Base-by-base conservation (phyloP, 1,140 invertebrate genomes). In the Polyergus mexicanus region DNA sequence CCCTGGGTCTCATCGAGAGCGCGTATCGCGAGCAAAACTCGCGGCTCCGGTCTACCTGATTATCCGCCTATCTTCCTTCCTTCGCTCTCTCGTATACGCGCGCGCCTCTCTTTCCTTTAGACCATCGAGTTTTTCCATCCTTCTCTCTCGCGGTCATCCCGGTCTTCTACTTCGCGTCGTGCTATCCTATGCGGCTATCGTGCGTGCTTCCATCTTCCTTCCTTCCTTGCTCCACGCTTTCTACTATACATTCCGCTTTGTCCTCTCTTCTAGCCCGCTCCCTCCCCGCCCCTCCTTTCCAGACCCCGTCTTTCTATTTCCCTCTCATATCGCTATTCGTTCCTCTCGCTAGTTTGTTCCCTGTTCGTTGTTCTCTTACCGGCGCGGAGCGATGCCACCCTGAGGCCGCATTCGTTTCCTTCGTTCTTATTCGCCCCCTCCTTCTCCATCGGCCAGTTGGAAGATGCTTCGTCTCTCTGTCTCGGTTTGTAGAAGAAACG, bases 1-100 rank as follows among this genome's bases (percentile, higher is more conserved):
- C 76, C 86, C 81, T 81, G 88, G 91, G 86, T 91, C 92, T 86
- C 93, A 93, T 94, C 92, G 93, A 94, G 93, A 92, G 93, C 93
- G 93, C 93, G 93, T 93, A 94, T 93, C 93, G 92, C 94, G 93
- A 93, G 93, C 93, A 94, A 93, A 94, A 92, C 63, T 68, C 63
- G 76, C 89, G 91, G 91, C 41, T 81, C 10, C 65, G 77, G 47
- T 58, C 35, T 80, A 69, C 77, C 32, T 47, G 91, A 87, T 76
- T 92, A 92, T 92, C 85, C 86, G 90, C 83, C 80, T 90, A 86
- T 90, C 69, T 85, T 62, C 41, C 7, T 13, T 75, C 69, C 72
- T 16, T 74, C 47, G 35, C 78, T 63, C 66, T 28, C 51, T 75
- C 35, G 35, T 56, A 83, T 41, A 47, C 58, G 51, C 85, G 41